Evolutionary conservation across 2,113 vertebrate species (phyloP), one percentile per base, ranked within the genome.

Genomic region (Pluvianellus socialis): DNA sequence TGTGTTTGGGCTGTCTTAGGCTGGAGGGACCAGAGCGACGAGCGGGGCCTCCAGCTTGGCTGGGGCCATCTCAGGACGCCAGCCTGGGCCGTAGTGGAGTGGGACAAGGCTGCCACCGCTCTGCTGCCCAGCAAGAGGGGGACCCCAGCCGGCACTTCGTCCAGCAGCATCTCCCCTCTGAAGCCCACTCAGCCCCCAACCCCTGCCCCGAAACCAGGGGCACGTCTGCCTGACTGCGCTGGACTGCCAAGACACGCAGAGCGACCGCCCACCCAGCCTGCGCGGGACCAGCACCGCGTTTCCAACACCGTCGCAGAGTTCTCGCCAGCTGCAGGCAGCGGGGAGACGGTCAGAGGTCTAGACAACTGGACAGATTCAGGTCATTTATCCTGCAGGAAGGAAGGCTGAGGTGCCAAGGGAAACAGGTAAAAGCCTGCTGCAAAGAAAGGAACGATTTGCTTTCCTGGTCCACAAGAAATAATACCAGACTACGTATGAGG

Each of bases 241-340:
- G 49, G 33, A 23, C 32, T 23, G n/a, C 27, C 23, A 8, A 35
- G 49, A 42, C 14, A 2, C 55, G 4, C 11, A 5, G 22, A 20
- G 49, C 30, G 30, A 50, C 10, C 12, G 55, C 11, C 55, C 55
- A 56, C 56, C 15, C 63, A 30, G 67, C 2, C 38, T 30, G 33
- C 2, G 5, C 0, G 1, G 50, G 52, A 63, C 4, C 2, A 5
- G 1, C 52, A 16, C 4, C 11, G 6, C 61, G 20, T 3, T 40
- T 52, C 16, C 38, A 88, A 26, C 17, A 42, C 19, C 17, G 4
- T 17, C 16, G 63, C 74, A 16, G 38, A 73, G 79, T 4, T 6
- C 33, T 7, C 4, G 6, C 18, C 77, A 18, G 32, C 65, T 30
- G 72, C 56, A 50, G 76, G 49, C 49, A 38, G 66, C 3, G 6